Conservation (phyloP, 1,140 invertebrate species). For the Calycopis cecrops region DNA sequence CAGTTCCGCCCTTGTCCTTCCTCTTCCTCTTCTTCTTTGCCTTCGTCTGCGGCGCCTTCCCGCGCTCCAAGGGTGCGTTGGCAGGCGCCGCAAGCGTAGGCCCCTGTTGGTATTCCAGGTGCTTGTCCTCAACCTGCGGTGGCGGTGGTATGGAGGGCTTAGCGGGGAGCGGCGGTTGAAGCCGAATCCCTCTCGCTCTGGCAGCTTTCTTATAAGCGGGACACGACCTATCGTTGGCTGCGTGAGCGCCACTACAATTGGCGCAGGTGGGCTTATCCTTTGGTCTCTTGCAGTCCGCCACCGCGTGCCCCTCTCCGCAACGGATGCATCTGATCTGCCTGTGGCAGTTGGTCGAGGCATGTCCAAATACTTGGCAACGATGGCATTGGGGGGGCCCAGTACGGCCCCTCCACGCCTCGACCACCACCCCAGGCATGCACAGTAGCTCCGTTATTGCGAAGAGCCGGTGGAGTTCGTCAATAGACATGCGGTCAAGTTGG, state of each 20-base stretch:
- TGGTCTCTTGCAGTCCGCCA: not conserved
- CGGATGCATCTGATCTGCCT: not conserved
- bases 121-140: not conserved
- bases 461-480: slow-evolving; percentile 5
- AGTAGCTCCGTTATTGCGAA: slow-evolving; percentile 6
- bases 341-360: slow-evolving; percentile 1
- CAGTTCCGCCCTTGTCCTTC: not conserved
- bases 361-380: slow-evolving; percentile 9
- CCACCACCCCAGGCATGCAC: slow-evolving; percentile 6
- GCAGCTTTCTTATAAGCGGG: not conserved
- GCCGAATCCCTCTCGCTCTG: too few species aligned
- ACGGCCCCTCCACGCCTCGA: not conserved
- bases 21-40: not conserved
- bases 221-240: not conserved
- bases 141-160: not conserved
- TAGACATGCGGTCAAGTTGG: slow-evolving; percentile 4
- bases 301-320: not conserved
- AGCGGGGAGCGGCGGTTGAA: too few species aligned
- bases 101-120: not conserved
- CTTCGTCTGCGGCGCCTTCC: not conserved
- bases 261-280: slow-evolving; percentile 6
- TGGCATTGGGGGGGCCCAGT: too few species aligned
- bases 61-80: not conserved
- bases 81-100: not conserved
- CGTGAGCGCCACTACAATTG: slow-evolving; percentile 12